These are phyloP conservation scores for Upupa epops DNA, from an alignment of 2,113 vertebrate species.

Conservation along the genomic window DNA sequence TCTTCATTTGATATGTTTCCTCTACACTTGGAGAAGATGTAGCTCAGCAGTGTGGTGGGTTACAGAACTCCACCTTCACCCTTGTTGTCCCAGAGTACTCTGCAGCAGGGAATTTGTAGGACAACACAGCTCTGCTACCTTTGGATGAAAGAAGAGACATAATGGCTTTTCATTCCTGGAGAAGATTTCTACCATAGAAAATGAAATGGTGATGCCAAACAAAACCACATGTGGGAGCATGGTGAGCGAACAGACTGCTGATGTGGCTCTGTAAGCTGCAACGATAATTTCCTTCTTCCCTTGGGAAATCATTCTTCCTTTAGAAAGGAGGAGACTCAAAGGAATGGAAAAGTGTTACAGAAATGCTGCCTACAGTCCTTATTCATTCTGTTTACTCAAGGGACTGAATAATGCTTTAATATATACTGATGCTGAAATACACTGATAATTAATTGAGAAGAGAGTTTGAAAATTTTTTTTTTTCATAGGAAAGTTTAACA, in stretches of 20 bases:
- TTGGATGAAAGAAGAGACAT: background rate
- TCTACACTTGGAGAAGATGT: background rate
- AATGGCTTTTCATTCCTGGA: background rate
- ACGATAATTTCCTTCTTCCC: accelerated
- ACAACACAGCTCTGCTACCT: background rate
- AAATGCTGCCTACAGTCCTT: background rate
- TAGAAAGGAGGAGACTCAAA: background rate
- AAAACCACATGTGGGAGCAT: background rate
- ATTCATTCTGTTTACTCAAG: background rate
- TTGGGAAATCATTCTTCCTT: too few species aligned
- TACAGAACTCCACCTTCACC: background rate
- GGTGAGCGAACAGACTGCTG: background rate
- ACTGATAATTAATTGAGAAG: background rate
- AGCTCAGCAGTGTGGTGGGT: background rate
- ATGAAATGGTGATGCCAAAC: accelerated
- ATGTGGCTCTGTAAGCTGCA: background rate
- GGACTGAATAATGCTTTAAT: background rate
- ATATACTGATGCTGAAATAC: background rate
- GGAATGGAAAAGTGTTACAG: background rate
- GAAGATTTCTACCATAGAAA: background rate
- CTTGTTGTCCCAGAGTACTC: background rate
- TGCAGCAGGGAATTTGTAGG: background rate
- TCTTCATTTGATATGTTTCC: background rate
- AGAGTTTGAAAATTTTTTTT: background rate
- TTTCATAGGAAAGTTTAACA: background rate